Percentiles rank a stretch among this genome's conserved stretches.
These are phyloP conservation scores for Polyodon spathula DNA, from an alignment of 2,113 vertebrate genomes.

Conservation along the genomic window DNA sequence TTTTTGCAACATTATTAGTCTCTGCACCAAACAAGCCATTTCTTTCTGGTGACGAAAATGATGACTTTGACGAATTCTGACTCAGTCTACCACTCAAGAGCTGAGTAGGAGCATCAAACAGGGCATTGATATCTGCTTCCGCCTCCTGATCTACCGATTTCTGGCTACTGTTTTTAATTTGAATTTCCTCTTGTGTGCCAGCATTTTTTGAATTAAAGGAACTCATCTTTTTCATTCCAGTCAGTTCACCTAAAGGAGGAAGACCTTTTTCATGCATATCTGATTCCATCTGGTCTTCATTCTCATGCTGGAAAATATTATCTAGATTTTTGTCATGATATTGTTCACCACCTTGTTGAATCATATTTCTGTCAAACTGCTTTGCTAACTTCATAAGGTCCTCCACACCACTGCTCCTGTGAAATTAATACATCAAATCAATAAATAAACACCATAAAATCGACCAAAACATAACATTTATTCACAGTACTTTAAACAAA, in stretches of 20 bases:
- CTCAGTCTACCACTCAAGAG: constrained; percentile 63
- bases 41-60: constrained; percentile 11
- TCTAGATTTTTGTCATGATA: background rate
- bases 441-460: too few species aligned
- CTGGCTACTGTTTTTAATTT: constrained; percentile 22
- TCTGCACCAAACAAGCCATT: constrained; percentile 13
- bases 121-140: constrained; percentile 71
- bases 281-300: constrained; percentile 25
- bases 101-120: constrained; percentile 86
- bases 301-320: constrained; percentile 21
- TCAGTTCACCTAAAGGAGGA: background rate
- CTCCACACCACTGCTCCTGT: constrained; percentile 51
- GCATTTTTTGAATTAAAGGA: background rate
- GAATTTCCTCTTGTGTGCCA: constrained; percentile 16
- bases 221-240: constrained; percentile 19
- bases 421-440: too few species aligned
- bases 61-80: constrained; percentile 39
- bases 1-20: background rate
- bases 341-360: constrained; percentile 60
- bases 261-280: background rate
- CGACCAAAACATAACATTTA: too few species aligned
- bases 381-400: constrained; percentile 80
- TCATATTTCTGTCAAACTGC: constrained; percentile 82
- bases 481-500: too few species aligned
- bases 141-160: constrained; percentile 45